phyloP scores from a whole-genome alignment of 2,113 vertebrate species.

The Eptatretus burgeri region DNA sequence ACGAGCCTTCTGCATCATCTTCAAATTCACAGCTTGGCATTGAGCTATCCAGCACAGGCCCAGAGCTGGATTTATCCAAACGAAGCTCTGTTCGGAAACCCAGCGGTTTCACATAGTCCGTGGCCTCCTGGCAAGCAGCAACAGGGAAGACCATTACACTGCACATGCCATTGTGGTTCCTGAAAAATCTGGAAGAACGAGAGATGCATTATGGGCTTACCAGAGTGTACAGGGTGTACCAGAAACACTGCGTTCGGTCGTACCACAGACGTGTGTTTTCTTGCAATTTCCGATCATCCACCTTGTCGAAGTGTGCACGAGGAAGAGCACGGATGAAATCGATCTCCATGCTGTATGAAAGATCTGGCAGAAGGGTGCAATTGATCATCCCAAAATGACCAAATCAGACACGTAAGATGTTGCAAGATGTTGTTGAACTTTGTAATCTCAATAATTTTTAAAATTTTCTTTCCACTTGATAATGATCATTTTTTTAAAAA shows the following conservation, averaged over 20 bases:
- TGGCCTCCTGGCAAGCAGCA: slow-evolving; percentile 32
- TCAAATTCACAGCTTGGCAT: slow-evolving; percentile 28
- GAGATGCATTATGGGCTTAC: neutral
- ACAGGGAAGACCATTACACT: neutral
- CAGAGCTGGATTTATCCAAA: slow-evolving; percentile 21
- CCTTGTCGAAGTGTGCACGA: no score
- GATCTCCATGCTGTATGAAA: no score
- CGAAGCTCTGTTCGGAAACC: slow-evolving; percentile 36
- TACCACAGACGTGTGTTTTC: slow-evolving; percentile 3
- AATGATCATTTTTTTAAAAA: no score
- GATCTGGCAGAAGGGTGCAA: no score
- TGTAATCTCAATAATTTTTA: no score
- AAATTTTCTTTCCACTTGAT: no score
- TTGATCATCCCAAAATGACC: no score
- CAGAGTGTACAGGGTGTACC: neutral
- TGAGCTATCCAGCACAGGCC: slow-evolving; percentile 38
- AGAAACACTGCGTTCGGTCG: neutral
- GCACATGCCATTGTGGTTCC: neutral
- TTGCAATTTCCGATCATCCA: neutral
- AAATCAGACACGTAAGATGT: no score
- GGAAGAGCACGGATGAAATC: no score
- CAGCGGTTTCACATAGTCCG: slow-evolving; percentile 63
- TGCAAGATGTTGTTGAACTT: no score
- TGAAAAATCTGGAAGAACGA: neutral
- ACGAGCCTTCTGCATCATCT: neutral